Percentiles rank a stretch among this genome's conserved stretches.
These are phyloP conservation scores for Antheraea pernyi DNA, from an alignment of 1,140 invertebrate species.

Conservation along the genomic window DNA sequence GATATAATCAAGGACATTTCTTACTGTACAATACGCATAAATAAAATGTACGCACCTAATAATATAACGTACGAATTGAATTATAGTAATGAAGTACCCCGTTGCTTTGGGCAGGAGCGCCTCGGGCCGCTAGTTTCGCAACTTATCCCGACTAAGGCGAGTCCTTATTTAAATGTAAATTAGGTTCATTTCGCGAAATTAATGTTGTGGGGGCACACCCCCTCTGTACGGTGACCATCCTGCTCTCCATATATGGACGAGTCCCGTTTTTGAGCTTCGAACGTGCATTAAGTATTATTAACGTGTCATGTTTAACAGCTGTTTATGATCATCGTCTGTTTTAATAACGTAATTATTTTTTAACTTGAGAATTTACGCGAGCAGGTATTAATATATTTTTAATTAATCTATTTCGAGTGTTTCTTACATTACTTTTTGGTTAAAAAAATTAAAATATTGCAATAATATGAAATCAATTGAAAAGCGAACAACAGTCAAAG, in stretches of 20 bases:
- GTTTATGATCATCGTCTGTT: conserved; percentile 31
- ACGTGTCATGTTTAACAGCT: conserved; percentile 35
- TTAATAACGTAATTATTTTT: conserved; percentile 10
- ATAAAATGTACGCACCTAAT: conserved; percentile 14
- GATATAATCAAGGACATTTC: too few species aligned
- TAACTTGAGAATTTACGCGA: neutral
- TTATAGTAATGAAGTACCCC: conserved; percentile 76
- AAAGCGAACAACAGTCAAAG: too few species aligned
- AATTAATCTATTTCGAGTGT: neutral
- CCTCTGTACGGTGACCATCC: conserved; percentile 50
- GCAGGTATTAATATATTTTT: neutral
- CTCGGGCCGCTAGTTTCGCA: conserved; percentile 75
- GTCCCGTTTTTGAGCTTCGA: conserved; percentile 21
- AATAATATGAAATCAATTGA: too few species aligned
- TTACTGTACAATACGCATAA: neutral
- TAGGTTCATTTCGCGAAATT: conserved; percentile 93
- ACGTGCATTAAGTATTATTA: conserved; percentile 3
- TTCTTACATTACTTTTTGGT: too few species aligned
- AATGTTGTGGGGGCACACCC: conserved; percentile 83
- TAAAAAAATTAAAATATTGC: too few species aligned
- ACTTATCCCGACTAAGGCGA: conserved; percentile 78
- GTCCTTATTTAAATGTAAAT: conserved; percentile 93
- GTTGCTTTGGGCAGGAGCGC: conserved; percentile 67
- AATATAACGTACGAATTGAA: conserved; percentile 56
- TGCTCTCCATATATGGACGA: conserved; percentile 27